Base-by-base conservation (phyloP, 2,113 vertebrate species). In the Catharus fuscescens region DNA sequence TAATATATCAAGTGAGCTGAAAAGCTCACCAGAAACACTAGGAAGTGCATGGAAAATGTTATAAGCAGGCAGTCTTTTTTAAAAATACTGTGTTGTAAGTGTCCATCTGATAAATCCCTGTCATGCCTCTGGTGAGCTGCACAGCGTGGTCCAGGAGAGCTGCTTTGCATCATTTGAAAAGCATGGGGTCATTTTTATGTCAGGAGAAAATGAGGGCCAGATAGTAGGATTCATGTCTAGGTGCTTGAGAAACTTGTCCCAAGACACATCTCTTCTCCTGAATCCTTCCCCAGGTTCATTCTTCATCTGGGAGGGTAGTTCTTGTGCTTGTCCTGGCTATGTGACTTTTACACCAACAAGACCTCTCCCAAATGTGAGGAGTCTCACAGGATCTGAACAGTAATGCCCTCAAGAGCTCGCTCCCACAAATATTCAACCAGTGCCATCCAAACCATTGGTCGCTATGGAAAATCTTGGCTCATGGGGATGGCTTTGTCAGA, bases 1-100 rank as follows among this genome's bases (percentile, higher is more conserved):
- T 90, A 88, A 60, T 96, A 83, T 47, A 93, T 88, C 90, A 96
- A 94, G 56, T 40, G 60, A 94, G 69, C 79, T 80, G 76, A 77
- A 94, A 93, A 90, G 61, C 87, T 86, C 0, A 0, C 64, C 81
- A 93, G 80, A 62, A 86, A 62, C n/a, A 59, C 62, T 80, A 36
- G 67, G 47, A 78, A 91, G 78, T 14, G 16, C 28, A 88, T 14
- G 13, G 79, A 62, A 65, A 66, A 77, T 18, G 45, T 42, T 90
- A 45, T 0, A 4, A 88, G 38, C 26, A 21, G 52, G 32, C 36
- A 60, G 13, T 66, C 8, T 8, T 7, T 47, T 7, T 72, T 38
- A 72, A 77, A 88, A 84, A 40, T 36, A 5, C 29, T 47, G 17
- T 32, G 40, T 11, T 54, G 29, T 59, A 38, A 50, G 34, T 8